Conservation (phyloP, 2,888 invertebrate genomes). For the Galeopsomyia nigrocyanea region DNA sequence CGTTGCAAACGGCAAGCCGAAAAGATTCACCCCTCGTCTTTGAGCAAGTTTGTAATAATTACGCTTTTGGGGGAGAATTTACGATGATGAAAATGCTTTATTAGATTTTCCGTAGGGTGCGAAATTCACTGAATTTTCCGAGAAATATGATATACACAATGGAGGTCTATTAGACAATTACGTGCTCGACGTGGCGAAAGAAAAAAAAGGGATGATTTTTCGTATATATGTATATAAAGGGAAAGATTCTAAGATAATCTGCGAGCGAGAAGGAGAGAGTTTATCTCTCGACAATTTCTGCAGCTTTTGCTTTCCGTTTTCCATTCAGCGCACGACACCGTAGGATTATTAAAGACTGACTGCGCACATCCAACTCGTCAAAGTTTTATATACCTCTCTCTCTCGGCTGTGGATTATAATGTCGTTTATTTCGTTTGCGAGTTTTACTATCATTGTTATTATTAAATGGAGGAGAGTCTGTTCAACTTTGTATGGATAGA, state of each 20-base stretch:
- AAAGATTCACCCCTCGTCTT: neutral
- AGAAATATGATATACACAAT: too few species aligned
- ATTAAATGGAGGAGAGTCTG: too few species aligned
- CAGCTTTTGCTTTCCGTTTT: too few species aligned
- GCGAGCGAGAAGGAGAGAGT: neutral
- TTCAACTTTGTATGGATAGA: too few species aligned
- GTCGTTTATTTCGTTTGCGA: too few species aligned
- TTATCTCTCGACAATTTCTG: conserved; percentile 14
- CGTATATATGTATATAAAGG: conserved; percentile 2
- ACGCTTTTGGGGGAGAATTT: neutral
- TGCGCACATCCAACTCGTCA: conserved; percentile 11
- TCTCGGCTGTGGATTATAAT: neutral
- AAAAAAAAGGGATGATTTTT: neutral
- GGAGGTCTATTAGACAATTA: conserved; percentile 21
- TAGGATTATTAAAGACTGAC: neutral
- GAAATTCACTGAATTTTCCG: too few species aligned
- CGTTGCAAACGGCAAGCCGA: neutral
- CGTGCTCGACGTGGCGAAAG: conserved; percentile 6
- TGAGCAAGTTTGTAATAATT: neutral
- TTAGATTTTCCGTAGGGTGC: neutral
- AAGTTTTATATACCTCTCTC: conserved; percentile 1
- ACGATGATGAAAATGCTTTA: neutral
- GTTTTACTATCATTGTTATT: too few species aligned
- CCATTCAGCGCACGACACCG: neutral
- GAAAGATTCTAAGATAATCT: conserved; percentile 34